Evolutionary conservation across 1,140 invertebrate genomes (phyloP).

Genomic region (Cotesia glomerata): DNA sequence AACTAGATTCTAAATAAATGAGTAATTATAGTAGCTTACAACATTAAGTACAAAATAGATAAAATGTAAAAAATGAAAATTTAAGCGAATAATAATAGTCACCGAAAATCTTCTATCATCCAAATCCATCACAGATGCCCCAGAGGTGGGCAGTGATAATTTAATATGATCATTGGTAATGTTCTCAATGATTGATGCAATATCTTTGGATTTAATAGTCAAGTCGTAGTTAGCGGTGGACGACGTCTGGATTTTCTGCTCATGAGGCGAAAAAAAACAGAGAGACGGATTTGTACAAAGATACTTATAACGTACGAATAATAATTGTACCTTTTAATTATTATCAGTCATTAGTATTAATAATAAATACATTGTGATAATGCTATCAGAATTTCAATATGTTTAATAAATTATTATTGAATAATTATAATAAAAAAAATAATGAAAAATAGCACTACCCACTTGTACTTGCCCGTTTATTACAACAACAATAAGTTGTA

Average conservation of each 20-base stretch:
- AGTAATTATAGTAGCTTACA: too few species aligned
- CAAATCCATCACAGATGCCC: conserved; percentile 48
- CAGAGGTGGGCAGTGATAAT: conserved; percentile 62
- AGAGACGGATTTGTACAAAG: conserved; percentile 32
- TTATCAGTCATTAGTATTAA: neutral
- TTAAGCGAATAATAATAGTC: conserved; percentile 51
- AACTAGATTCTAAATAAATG: too few species aligned
- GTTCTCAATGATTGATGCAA: conserved; percentile 77
- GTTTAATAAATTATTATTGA: neutral
- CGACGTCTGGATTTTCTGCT: conserved; percentile 60
- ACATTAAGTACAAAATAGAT: too few species aligned
- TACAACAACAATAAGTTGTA: too few species aligned
- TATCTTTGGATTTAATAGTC: conserved; percentile 72
- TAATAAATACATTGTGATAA: neutral
- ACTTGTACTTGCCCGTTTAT: neutral
- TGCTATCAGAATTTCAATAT: neutral
- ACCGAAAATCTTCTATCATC: conserved; percentile 65
- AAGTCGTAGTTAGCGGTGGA: conserved; percentile 58
- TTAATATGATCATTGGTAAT: conserved; percentile 70
- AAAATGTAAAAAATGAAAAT: too few species aligned
- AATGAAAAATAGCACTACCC: conserved; percentile 20
- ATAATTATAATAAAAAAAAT: too few species aligned
- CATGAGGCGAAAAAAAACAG: conserved; percentile 44
- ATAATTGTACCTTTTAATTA: conserved; percentile 11
- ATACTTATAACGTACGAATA: conserved; percentile 12